phyloP scores from a whole-genome alignment of 1,140 invertebrate species.

The Pygmarrhopalites habei region DNA sequence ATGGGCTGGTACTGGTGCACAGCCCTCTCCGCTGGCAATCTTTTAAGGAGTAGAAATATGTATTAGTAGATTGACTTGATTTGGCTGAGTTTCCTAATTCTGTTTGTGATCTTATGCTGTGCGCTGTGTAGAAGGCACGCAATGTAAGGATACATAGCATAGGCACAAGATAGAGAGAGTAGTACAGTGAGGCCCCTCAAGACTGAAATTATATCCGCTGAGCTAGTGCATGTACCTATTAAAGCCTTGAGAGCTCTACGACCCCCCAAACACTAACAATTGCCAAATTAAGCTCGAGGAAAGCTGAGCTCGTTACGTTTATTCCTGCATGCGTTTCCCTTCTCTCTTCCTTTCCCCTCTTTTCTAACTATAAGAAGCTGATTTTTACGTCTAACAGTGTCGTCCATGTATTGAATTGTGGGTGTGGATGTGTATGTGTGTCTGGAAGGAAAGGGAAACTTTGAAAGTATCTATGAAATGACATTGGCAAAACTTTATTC shows the following conservation, averaged over 20 bases:
- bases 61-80: neutral
- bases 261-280: slow-evolving; percentile 31
- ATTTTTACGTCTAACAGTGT: too few relatives aligned
- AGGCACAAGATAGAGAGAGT: neutral
- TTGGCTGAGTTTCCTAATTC: neutral
- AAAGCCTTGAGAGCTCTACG: slow-evolving; percentile 28
- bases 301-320: slow-evolving; percentile 22
- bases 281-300: slow-evolving; percentile 31
- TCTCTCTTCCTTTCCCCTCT: neutral
- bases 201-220: slow-evolving; percentile 29
- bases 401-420: too few relatives aligned
- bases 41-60: too few relatives aligned
- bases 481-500: too few relatives aligned
- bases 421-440: neutral
- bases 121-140: neutral
- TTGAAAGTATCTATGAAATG: too few relatives aligned
- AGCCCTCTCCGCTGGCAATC: too few relatives aligned
- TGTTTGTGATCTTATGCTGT: neutral
- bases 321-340: neutral
- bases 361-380: too few relatives aligned
- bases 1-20: neutral
- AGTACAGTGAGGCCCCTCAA: slow-evolving; percentile 11
- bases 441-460: neutral
- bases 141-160: neutral
- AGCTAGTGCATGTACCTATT: slow-evolving; percentile 21